A percentile compares a stretch with the other conserved stretches of the same genome.
Conservation (phyloP, 2,113 vertebrate genomes). For the Myrmophylax atrothorax region DNA sequence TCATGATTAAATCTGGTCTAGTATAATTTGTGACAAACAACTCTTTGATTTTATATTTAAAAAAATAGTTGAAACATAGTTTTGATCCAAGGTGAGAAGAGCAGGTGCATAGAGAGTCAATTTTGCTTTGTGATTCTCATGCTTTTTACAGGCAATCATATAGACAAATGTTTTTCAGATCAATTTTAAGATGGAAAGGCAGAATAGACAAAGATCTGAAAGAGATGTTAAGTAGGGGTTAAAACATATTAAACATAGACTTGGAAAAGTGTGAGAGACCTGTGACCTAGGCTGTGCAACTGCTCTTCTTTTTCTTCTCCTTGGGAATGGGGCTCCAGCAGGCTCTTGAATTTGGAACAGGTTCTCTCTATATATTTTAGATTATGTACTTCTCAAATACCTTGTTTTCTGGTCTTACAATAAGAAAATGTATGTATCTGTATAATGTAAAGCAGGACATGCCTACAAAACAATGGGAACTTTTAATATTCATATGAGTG, state of each 20-base stretch:
- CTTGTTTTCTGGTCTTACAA: background rate
- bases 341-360: background rate
- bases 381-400: background rate
- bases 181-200: background rate
- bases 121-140: background rate
- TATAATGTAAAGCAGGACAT: background rate
- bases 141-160: fast-evolving
- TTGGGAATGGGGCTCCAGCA: background rate
- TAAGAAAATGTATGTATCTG: background rate
- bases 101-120: background rate
- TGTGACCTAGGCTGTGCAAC: background rate
- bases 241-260: background rate
- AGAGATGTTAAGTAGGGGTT: background rate
- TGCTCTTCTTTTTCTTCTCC: background rate
- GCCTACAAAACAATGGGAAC: background rate
- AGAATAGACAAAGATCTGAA: background rate
- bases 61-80: background rate
- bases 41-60: background rate
- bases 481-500: background rate
- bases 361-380: background rate
- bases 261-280: background rate
- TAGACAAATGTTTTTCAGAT: background rate
- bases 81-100: background rate
- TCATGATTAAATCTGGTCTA: background rate
- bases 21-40: background rate